phyloP scores from a whole-genome alignment of 2,888 invertebrate species.

The Agonum fuliginosum region DNA sequence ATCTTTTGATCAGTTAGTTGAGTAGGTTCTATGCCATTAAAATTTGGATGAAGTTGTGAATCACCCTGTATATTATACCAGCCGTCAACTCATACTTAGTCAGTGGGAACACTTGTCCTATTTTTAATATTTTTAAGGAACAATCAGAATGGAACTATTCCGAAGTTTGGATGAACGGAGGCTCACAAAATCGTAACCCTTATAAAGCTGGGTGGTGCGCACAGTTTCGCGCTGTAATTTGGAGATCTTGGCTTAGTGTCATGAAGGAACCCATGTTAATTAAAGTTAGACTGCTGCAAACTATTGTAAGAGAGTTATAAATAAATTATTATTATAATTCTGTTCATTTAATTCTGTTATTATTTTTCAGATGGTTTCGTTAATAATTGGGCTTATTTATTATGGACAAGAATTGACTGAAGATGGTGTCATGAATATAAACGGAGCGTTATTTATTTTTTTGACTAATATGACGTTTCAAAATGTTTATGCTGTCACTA shows the following conservation, averaged over 20 bases:
- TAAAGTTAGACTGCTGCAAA: constrained; percentile 91
- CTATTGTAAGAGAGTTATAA: constrained; percentile 80
- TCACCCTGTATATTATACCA: too few species aligned
- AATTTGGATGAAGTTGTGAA: too few species aligned
- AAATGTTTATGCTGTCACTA: constrained; percentile 95
- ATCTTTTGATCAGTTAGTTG: too few species aligned
- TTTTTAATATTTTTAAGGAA: constrained; percentile 61
- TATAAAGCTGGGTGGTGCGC: constrained; percentile 92
- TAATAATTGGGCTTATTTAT: constrained; percentile 92
- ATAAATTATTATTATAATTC: background rate
- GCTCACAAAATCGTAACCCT: constrained; percentile 69
- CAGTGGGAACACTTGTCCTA: too few species aligned
- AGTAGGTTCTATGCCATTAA: too few species aligned
- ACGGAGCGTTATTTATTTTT: constrained; percentile 92
- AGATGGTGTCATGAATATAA: constrained; percentile 95
- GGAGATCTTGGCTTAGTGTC: constrained; percentile 92
- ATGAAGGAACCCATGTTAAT: constrained; percentile 93
- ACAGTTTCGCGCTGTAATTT: constrained; percentile 91
- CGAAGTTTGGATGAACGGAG: constrained; percentile 67
- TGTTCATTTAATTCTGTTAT: constrained; percentile 23
- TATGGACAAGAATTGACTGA: constrained; percentile 87
- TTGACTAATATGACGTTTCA: constrained; percentile 95
- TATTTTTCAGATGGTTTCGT: constrained; percentile 88
- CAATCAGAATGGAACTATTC: constrained; percentile 64
- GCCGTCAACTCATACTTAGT: too few species aligned